These are phyloP conservation scores for Apis dorsata DNA, from an alignment of 1,140 invertebrate species.

Conservation along the genomic window DNA sequence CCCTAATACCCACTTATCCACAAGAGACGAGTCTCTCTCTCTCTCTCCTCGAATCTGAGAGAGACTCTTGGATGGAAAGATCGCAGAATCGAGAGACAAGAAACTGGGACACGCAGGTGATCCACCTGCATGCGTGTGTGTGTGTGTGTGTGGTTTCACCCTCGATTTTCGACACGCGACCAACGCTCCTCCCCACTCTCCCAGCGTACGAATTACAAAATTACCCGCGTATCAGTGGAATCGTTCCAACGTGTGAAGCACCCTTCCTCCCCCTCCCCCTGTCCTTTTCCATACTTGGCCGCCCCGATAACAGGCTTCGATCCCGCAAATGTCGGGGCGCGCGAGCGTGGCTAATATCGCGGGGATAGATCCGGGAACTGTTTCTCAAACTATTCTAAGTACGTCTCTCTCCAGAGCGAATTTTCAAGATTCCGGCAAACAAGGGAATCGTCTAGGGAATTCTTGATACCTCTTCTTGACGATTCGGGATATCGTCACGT, in stretches of 20 bases:
- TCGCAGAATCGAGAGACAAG: slow-evolving; percentile 61
- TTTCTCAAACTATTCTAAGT: slow-evolving; percentile 4
- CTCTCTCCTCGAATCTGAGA: not conserved
- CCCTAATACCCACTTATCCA: slow-evolving; percentile 67
- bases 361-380: not conserved
- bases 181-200: slow-evolving; percentile 20
- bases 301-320: slow-evolving; percentile 42
- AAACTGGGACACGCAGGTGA: slow-evolving; percentile 65
- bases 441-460: not conserved
- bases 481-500: not conserved
- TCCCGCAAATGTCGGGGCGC: not conserved
- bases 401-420: not conserved
- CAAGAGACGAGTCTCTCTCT: slow-evolving; percentile 33
- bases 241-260: slow-evolving; percentile 24
- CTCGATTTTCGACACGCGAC: slow-evolving; percentile 64
- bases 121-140: slow-evolving; percentile 7
- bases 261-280: not conserved
- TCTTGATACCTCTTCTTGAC: too few relatives aligned
- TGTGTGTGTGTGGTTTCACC: slow-evolving; percentile 46
- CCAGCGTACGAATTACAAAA: slow-evolving; percentile 60
- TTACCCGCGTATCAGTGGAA: slow-evolving; percentile 55
- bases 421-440: slow-evolving; percentile 6
- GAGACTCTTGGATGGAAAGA: slow-evolving; percentile 32
- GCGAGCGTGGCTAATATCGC: not conserved
- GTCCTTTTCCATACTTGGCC: slow-evolving; percentile 1